A percentile compares a stretch with the other conserved stretches of the same genome.
These are phyloP conservation scores for Tragopan temminckii DNA, from an alignment of 2,797 vertebrate species.

Conservation along the genomic window DNA sequence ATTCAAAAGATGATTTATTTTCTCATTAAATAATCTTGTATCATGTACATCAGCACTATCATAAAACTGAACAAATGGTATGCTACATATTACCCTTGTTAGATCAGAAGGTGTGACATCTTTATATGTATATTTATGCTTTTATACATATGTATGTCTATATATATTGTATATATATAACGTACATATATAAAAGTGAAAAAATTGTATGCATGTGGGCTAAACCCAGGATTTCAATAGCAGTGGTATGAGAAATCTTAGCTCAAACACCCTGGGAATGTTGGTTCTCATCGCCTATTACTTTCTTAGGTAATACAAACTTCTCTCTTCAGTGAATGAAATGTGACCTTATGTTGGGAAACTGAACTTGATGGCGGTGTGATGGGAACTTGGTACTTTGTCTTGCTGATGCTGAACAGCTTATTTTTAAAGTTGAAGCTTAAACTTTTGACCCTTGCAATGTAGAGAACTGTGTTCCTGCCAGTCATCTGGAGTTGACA, in stretches of 20 bases:
- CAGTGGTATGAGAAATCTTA: not conserved
- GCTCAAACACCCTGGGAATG: not conserved
- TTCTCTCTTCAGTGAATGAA: not conserved
- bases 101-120: not conserved
- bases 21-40: not conserved
- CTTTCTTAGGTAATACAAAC: not conserved
- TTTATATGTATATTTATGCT: not conserved
- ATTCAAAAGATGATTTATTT: not conserved
- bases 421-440: not conserved
- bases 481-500: not conserved
- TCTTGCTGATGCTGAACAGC: not conserved
- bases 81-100: fast-evolving
- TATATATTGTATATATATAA: not conserved
- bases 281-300: not conserved
- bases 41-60: not conserved
- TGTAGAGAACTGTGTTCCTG: not conserved
- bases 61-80: not conserved
- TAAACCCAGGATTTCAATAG: not conserved
- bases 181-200: not conserved
- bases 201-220: not conserved
- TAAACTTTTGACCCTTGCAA: not conserved
- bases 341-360: not conserved
- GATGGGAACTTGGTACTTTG: not conserved
- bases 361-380: no score
- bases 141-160: no score